Evolutionary conservation across 2,797 vertebrate genomes (phyloP).

Genomic region (Picus viridis): DNA sequence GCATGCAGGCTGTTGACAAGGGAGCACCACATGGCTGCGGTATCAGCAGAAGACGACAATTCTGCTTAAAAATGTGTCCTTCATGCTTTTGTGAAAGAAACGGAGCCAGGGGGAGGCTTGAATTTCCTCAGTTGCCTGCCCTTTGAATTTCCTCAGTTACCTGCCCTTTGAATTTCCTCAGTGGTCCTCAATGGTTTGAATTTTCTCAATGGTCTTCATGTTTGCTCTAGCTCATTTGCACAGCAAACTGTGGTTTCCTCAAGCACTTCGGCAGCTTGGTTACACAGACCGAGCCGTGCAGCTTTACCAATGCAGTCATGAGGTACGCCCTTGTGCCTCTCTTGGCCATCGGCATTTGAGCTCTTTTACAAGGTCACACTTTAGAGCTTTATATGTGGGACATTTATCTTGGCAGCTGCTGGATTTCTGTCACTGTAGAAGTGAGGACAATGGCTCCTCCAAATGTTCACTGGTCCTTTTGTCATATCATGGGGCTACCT

Average conservation of each 20-base stretch:
- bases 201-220: not conserved
- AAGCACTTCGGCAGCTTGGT: not conserved
- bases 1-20: rapidly evolving
- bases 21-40: rapidly evolving
- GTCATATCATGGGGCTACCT: not conserved
- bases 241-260: not conserved
- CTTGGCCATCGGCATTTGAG: not conserved
- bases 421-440: not conserved
- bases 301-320: not conserved
- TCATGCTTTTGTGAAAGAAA: not conserved
- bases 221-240: not conserved
- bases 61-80: not conserved
- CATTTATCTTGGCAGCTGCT: not conserved
- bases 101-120: not conserved
- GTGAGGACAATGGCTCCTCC: not conserved
- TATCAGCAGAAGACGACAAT: not conserved
- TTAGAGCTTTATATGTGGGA: not conserved
- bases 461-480: not conserved
- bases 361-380: not conserved
- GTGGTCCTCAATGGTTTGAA: not conserved
- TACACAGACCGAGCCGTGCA: not conserved
- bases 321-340: not conserved
- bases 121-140: not conserved
- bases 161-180: not conserved
- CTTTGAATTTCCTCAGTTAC: not conserved